Evolutionary conservation across 2,888 invertebrate species (phyloP).

Genomic region (Agapostemon virescens): DNA sequence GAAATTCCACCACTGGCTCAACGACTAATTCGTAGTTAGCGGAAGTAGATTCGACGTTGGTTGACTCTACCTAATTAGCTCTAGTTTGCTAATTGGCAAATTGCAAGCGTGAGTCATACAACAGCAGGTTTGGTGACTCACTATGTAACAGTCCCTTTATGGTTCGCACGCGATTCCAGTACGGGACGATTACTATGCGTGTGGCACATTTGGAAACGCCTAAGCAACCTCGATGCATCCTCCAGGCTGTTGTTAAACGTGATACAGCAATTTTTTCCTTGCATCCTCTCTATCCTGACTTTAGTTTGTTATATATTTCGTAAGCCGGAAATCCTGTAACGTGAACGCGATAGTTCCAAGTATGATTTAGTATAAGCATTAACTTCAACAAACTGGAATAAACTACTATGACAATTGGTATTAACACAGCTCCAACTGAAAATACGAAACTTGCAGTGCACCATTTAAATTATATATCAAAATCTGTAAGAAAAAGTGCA

Average conservation of each 20-base stretch:
- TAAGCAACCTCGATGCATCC: slow-evolving; percentile 25
- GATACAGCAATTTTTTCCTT: slow-evolving; percentile 11
- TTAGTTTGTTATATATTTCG: not conserved
- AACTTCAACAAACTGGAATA: not conserved
- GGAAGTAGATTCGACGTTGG: slow-evolving; percentile 56
- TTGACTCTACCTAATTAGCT: slow-evolving; percentile 74
- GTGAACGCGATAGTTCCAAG: not conserved
- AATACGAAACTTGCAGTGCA: too few species aligned
- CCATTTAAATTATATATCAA: too few species aligned
- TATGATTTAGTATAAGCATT: not conserved
- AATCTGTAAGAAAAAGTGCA: too few species aligned
- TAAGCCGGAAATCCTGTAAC: slow-evolving; percentile 20
- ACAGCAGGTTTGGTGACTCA: slow-evolving; percentile 67
- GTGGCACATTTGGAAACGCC: slow-evolving; percentile 39
- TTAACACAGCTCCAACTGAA: too few species aligned
- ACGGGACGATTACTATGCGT: slow-evolving; percentile 51
- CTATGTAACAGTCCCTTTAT: slow-evolving; percentile 63
- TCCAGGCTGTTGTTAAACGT: slow-evolving; percentile 4
- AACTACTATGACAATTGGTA: not conserved
- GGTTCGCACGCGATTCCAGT: slow-evolving; percentile 63
- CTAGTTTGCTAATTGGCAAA: slow-evolving; percentile 76
- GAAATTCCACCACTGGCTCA: slow-evolving; percentile 14
- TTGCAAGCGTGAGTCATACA: slow-evolving; percentile 72
- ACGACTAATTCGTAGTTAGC: slow-evolving; percentile 52
- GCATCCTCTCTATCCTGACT: not conserved